Base-by-base conservation (phyloP, 2,797 vertebrate species). In the Todus mexicanus region DNA sequence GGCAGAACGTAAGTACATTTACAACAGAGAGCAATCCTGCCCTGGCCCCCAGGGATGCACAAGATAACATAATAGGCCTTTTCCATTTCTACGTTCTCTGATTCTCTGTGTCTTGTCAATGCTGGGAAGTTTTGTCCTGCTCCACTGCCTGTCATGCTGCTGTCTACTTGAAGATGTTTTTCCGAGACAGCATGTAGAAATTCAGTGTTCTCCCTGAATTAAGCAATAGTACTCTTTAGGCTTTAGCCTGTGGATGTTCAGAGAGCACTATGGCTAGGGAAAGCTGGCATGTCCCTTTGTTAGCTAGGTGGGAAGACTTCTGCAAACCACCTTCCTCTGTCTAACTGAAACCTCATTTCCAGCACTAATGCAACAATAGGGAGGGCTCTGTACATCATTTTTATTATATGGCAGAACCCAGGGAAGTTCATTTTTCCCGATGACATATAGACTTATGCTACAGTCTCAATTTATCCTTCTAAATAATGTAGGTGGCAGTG, bases 401-500 rank as follows among this genome's bases (percentile, higher is more conserved):
- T 95, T 96, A 93, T 96, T 94, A 81, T 86, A 94, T 88, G 91
- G 95, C 89, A 96, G 91, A 93, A 89, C 87, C 91, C 72, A 35
- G 76, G 84, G 89, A 95, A 95, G 94, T 96, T 96, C 84, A 95
- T 96, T 96, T 96, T 96, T 97, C 89, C 94, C 90, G 15, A 23
- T 96, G 96, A 97, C 96, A 95, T 95, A 97, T 57, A 86, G 95
- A 94, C 90, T 95, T 96, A 95, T 53, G 93, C 97, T 96, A 64
- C 90, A 94, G 79, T 95, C 92, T 97, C 97, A 97, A 93, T 98
- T 97, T 98, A 97, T 97, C 96, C 96, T 98, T 95, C 94, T 98
- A 96, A 98, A 97, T 98, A 97, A 98, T 98, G 97, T 97, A 98
- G 96, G 95, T 97, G 93, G 91, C 89, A 94, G 94, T 94, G 93